phyloP scores from a whole-genome alignment of 92 coral and sea anemone genomes.

The Metridium senile region DNA sequence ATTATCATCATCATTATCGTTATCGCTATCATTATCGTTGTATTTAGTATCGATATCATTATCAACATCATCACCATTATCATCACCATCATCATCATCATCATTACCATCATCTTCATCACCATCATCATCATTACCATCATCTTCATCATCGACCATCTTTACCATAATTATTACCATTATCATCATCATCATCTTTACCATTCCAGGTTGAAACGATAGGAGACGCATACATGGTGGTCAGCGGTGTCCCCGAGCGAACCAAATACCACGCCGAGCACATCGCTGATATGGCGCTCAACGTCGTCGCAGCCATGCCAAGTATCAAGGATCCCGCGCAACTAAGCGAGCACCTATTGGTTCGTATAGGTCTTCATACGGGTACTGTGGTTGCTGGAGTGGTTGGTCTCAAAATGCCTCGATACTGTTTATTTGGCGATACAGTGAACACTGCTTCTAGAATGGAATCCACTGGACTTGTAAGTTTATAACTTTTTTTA shows the following conservation, averaged over 20 bases:
- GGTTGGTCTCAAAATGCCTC: slow-evolving; percentile 88
- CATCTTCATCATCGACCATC: no score
- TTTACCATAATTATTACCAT: not conserved
- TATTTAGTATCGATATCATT: no score
- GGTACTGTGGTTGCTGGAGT: slow-evolving; percentile 93
- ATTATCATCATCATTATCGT: no score
- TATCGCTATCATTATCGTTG: no score
- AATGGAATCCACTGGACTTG: slow-evolving; percentile 90
- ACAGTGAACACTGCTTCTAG: slow-evolving; percentile 88
- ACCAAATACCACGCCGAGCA: slow-evolving; percentile 87
- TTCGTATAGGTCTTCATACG: slow-evolving; percentile 82
- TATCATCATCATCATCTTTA: no score
- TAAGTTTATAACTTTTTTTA: slow-evolving; percentile 1
- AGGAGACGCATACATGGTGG: slow-evolving; percentile 96
- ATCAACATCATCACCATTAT: no score
- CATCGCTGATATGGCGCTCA: slow-evolving; percentile 83
- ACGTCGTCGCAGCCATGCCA: slow-evolving; percentile 77
- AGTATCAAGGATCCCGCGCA: slow-evolving; percentile 65
- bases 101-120: no score
- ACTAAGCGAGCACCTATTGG: slow-evolving; percentile 50
- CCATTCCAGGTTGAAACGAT: slow-evolving; percentile 79
- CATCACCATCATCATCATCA: no score
- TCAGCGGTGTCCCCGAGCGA: slow-evolving; percentile 89
- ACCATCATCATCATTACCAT: not conserved
- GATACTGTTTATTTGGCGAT: slow-evolving; percentile 88